Base-by-base conservation (phyloP, 2,797 vertebrate species). In the Crax fasciolata region DNA sequence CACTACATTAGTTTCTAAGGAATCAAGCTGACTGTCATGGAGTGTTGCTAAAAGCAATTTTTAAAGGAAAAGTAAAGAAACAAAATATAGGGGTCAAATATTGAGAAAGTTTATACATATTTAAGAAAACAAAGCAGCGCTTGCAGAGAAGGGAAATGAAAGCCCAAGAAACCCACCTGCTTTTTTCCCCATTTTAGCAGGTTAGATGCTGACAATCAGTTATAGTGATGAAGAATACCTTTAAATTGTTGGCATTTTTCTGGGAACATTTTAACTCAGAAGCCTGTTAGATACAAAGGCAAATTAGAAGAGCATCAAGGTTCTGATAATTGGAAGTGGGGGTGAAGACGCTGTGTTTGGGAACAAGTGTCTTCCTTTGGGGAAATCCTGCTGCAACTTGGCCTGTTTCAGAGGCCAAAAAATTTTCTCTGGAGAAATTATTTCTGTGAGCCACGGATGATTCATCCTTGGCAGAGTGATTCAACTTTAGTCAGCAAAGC, bases 401-500 rank as follows among this genome's bases (percentile, higher is more conserved):
- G 17, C 28, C 43, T 71, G 27, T 46, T 90, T 65, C 43, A 66
- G 65, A 91, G 66, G 51, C 38, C 66, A 92, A 84, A 88, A 76
- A 23, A 61, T 76, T 76, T 79, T 79, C 74, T 87, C 77, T n/a
- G 30, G 43, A 93, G 81, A 83, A 76, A 76, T 85, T 86, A 81
- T 82, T 91, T 96, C 87, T 87, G 78, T 54, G 59, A 89, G 73
- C 62, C 48, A 61, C 58, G 2, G 2, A 61, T 90, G 77, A 94
- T 62, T 94, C 91, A 91, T 87, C 59, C 73, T 78, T 82, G 54
- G 72, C 54, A 90, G 38, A 73, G 52, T 2, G 6, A 87, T 85
- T 94, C 73, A 88, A 86, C 71, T 74, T 74, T 11, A 94, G 77
- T 66, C 91, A 94, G 91, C 72, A 95, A 89, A 88, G 72, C 63